These are phyloP conservation scores for Brenthis daphne DNA, from an alignment of 2,888 invertebrate genomes.

Conservation along the genomic window DNA sequence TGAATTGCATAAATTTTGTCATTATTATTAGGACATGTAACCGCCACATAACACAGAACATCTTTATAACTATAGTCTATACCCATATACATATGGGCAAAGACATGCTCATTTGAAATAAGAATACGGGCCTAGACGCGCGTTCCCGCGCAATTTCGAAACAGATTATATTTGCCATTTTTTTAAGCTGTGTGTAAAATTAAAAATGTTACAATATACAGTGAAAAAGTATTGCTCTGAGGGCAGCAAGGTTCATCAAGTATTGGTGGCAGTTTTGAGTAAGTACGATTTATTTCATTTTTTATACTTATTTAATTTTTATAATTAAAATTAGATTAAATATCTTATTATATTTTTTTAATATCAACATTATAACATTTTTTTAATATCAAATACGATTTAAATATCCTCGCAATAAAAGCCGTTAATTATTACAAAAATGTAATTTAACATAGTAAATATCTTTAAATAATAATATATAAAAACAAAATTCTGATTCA, in stretches of 20 bases:
- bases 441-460: too few species aligned
- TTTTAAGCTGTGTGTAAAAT: slow-evolving; percentile 30
- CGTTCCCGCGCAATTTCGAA: slow-evolving; percentile 42
- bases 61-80: slow-evolving; percentile 4
- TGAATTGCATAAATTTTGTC: neutral
- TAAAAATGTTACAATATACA: slow-evolving; percentile 70
- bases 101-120: slow-evolving; percentile 42
- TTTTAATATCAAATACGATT: neutral
- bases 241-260: slow-evolving; percentile 72
- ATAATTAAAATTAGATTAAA: neutral
- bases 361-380: neutral
- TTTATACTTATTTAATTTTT: neutral
- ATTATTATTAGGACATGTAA: slow-evolving; percentile 1
- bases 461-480: too few species aligned
- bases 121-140: slow-evolving; percentile 43
- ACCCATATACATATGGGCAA: neutral
- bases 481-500: too few species aligned
- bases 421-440: too few species aligned
- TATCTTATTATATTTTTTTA: neutral
- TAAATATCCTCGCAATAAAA: too few species aligned
- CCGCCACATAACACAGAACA: slow-evolving; percentile 5
- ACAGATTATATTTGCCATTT: slow-evolving; percentile 14
- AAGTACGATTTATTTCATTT: slow-evolving; percentile 48
- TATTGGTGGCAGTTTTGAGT: slow-evolving; percentile 66
- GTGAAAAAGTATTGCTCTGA: slow-evolving; percentile 75